Conservation (phyloP, 2,888 invertebrate genomes). For the Tridacna crocea region DNA sequence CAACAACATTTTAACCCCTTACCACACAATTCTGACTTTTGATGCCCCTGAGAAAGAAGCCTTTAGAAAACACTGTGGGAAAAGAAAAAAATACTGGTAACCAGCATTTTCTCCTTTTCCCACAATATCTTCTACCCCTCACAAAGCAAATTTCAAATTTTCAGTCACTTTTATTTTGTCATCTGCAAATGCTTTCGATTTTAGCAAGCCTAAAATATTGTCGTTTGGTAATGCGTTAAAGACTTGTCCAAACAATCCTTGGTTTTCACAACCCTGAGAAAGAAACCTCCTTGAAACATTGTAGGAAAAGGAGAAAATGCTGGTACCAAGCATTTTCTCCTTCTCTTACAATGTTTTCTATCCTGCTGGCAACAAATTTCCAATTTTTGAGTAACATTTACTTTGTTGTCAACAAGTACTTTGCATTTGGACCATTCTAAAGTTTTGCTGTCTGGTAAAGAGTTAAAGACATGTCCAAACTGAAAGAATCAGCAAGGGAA, state of each 20-base stretch:
- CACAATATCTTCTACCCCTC: neutral
- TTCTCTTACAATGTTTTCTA: neutral
- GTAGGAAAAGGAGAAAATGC: neutral
- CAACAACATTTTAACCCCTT: neutral
- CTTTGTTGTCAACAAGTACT: too few species aligned
- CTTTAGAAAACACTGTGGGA: neutral
- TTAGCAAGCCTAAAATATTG: neutral
- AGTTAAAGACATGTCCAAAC: too few species aligned
- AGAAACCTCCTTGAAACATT: too few species aligned
- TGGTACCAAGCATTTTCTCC: neutral
- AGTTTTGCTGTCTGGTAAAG: too few species aligned
- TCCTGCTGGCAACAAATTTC: too few species aligned
- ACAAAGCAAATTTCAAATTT: neutral
- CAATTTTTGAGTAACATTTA: too few species aligned
- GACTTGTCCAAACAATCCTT: too few species aligned
- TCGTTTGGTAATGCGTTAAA: neutral
- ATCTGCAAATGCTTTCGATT: neutral
- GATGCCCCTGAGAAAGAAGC: too few species aligned
- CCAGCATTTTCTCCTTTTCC: neutral
- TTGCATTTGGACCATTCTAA: too few species aligned
- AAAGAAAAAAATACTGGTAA: neutral
- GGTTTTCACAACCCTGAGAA: too few species aligned
- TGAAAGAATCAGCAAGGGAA: too few species aligned
- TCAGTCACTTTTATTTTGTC: neutral
- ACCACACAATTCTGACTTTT: neutral